These are phyloP conservation scores for Patella ulyssiponensis DNA, from an alignment of 2,888 invertebrate species.

Conservation along the genomic window DNA sequence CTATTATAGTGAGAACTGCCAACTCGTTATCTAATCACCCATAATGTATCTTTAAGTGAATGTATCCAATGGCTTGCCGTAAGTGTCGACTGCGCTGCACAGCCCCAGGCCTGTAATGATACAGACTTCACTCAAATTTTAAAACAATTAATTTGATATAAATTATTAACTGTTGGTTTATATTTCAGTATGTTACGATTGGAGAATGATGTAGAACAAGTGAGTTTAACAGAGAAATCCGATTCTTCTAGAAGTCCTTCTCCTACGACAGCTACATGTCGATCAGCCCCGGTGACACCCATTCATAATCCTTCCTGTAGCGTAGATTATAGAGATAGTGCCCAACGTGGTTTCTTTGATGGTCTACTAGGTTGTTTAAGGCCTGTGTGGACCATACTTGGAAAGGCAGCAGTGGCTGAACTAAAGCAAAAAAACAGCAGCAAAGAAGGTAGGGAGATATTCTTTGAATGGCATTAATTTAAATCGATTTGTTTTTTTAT, in stretches of 20 bases:
- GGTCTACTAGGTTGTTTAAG: conserved; percentile 90
- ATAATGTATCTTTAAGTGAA: too few species aligned
- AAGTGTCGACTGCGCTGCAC: too few species aligned
- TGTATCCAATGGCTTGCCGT: too few species aligned
- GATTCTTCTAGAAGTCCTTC: conserved; percentile 52
- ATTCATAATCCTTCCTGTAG: conserved; percentile 53
- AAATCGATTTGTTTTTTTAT: too few species aligned
- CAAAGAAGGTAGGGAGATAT: background rate
- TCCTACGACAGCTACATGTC: conserved; percentile 53
- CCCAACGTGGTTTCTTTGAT: conserved; percentile 68
- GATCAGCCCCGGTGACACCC: conserved; percentile 66
- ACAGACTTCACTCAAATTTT: too few species aligned
- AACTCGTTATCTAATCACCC: too few species aligned
- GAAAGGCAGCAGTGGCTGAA: conserved; percentile 77
- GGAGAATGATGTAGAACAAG: conserved; percentile 65
- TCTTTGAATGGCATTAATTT: too few species aligned
- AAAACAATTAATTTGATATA: too few species aligned
- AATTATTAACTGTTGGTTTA: background rate
- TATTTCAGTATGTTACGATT: conserved; percentile 68
- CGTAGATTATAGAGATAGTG: conserved; percentile 59
- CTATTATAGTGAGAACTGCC: too few species aligned
- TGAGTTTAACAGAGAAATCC: conserved; percentile 59
- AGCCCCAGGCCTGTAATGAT: too few species aligned
- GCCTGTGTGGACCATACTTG: conserved; percentile 89
- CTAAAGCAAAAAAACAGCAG: conserved; percentile 52